phyloP scores from a whole-genome alignment of 2,797 vertebrate species.

The Microctenopoma lineatum region DNA sequence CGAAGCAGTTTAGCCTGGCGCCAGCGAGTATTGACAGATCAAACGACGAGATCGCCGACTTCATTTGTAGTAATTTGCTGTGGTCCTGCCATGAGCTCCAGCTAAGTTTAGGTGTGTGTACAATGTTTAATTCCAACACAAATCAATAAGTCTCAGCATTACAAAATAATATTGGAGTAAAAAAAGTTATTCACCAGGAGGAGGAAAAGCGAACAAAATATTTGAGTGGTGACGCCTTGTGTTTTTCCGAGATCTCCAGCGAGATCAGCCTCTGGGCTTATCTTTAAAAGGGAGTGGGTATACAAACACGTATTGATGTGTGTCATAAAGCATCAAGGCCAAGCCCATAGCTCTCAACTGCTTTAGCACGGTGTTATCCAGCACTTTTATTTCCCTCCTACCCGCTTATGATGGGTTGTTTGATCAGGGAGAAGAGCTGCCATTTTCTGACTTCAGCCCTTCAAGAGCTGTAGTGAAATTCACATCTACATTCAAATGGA shows the following conservation, averaged over 20 bases:
- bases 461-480: slow-evolving; percentile 71
- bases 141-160: slow-evolving; percentile 57
- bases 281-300: slow-evolving; percentile 43
- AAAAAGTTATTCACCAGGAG: slow-evolving; percentile 36
- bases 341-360: slow-evolving; percentile 39
- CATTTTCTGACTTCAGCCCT: slow-evolving; percentile 77
- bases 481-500: slow-evolving; percentile 79
- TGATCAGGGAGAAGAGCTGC: slow-evolving; percentile 68
- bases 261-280: slow-evolving; percentile 40
- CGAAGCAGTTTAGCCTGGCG: slow-evolving; percentile 64
- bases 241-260: slow-evolving; percentile 48
- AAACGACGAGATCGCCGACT: slow-evolving; percentile 76
- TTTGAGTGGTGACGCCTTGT: slow-evolving; percentile 7
- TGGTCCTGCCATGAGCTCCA: slow-evolving; percentile 73
- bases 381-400: slow-evolving; percentile 50
- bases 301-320: slow-evolving; percentile 43
- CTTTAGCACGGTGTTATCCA: slow-evolving; percentile 58
- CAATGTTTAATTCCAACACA: slow-evolving; percentile 85
- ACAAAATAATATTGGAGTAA: slow-evolving; percentile 46
- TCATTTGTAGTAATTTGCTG: slow-evolving; percentile 79
- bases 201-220: slow-evolving; percentile 41
- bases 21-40: slow-evolving; percentile 76
- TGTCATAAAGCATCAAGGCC: slow-evolving; percentile 59
- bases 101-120: slow-evolving; percentile 82
- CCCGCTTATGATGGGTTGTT: slow-evolving; percentile 56